These are phyloP conservation scores for Calliopsis andreniformis DNA, from an alignment of 1,140 invertebrate genomes.

Conservation along the genomic window DNA sequence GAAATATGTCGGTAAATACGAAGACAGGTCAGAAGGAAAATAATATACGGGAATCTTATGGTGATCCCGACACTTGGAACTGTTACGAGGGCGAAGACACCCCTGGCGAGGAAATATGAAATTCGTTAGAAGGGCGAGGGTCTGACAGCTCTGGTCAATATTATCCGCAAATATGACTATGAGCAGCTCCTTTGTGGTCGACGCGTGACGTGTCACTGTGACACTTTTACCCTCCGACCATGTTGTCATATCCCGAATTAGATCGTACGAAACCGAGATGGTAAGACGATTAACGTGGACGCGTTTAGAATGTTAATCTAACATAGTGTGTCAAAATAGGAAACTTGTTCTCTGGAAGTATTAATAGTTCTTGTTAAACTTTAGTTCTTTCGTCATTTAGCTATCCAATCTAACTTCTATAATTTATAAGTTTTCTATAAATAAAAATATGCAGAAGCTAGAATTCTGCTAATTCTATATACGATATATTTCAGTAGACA, in stretches of 20 bases:
- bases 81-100: slow-evolving; percentile 49
- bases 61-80: slow-evolving; percentile 40
- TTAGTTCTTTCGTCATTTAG: not conserved
- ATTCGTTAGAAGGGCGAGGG: slow-evolving; percentile 59
- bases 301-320: slow-evolving; percentile 13
- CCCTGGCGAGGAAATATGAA: slow-evolving; percentile 53
- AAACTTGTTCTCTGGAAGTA: not conserved
- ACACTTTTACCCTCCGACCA: slow-evolving; percentile 40
- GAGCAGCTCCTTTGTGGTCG: slow-evolving; percentile 45
- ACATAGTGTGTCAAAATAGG: not conserved
- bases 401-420: not conserved
- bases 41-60: slow-evolving; percentile 51
- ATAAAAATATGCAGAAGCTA: no score
- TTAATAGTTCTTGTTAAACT: not conserved
- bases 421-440: not conserved
- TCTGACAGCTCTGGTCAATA: slow-evolving; percentile 72
- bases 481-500: no score
- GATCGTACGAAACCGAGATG: slow-evolving; percentile 4
- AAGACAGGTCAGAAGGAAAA: slow-evolving; percentile 43
- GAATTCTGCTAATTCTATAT: no score
- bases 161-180: slow-evolving; percentile 73
- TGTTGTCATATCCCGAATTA: slow-evolving; percentile 16
- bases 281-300: slow-evolving; percentile 36
- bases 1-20: slow-evolving; percentile 60
- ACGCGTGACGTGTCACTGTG: slow-evolving; percentile 29